Evolutionary conservation across 2,113 vertebrate genomes (phyloP), one percentile per base, ranked within the genome.

Genomic region (Zosterops hypoxanthus): DNA sequence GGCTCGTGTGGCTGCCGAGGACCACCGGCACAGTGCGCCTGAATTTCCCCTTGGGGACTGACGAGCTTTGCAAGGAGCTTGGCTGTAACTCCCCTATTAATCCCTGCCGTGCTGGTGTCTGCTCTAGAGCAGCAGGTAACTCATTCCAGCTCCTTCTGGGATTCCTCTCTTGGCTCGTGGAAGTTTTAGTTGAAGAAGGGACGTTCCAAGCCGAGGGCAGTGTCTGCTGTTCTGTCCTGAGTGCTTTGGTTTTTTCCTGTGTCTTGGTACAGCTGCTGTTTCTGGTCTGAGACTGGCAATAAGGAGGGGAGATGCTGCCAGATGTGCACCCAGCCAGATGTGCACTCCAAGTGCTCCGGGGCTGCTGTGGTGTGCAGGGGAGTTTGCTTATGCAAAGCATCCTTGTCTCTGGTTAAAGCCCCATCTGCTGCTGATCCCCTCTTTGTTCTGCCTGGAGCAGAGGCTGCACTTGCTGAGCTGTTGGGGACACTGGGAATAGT

Each of bases 281-380:
- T 82, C 71, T 63, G 90, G 34, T 70, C 68, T 86, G 76, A 88
- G 85, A 6, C 60, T 71, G 59, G 89, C 73, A 56, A 9, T 34
- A 14, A 78, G 70, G 55, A 70, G 11, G 39, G 60, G 49, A 44
- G 87, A 44, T 55, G 69, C 83, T 94, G 93, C 94, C 92, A 96
- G 93, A 87, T 90, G 93, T 91, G 77, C 19, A 6, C 56, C 72
- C 60, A 41, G 88, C 92, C 91, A 94, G 92, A 79, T 94, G 95
- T 59, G 77, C 26, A 0, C 77, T 76, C 57, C 49, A 11, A 84
- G 70, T 3, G 33, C 82, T 88, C 21, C 1, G 1, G 70, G 85
- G 85, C 82, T 53, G 88, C 93, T 50, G 73, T 3, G 8, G 28
- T 14, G n/a, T 0, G 3, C 10, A 2, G 60, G 4, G 59, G 41